Evolutionary conservation across 2,888 invertebrate species (phyloP), one percentile per base, ranked within the genome.

Genomic region (Hoplodrina ambigua): DNA sequence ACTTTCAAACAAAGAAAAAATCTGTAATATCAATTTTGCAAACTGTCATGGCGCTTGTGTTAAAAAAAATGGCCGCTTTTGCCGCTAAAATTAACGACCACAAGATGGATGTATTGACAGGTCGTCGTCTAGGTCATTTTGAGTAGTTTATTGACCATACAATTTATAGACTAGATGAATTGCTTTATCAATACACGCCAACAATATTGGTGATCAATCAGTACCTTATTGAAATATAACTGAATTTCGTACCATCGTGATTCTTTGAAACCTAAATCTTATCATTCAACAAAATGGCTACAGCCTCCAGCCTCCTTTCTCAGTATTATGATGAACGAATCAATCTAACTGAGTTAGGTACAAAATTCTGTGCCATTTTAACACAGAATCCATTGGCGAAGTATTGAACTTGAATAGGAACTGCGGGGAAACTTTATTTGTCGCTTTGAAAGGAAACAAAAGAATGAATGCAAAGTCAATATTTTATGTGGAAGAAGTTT

Each of bases 361-460:
- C 58, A 44, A 70, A 53, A 66, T 63, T 69, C 52, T 54, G 25
- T 71, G 56, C 53, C 20, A 60, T 55, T 64, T 69, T 54, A 68
- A 56, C 58, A 37, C 44, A 69, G n/a, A 65, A 37, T 17, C 44
- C 20, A 13, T 77, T 69, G 70, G 49, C 50, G 49, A 67, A 75
- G 73, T 63, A 81, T 67, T 65, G 53, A 74, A 78, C 52, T 69
- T 66, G 10, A 20, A 46, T 46, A 57, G 19, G 57, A 63, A 54
- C 15, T 10, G 19, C 15, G 15, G 3, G 3, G 10, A 37, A 55
- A 70, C 55, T 70, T 67, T 54, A 54, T 65, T 49, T 50, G 30
- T 30, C 20, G 25, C 50, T 73, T 68, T 30, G 13, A 30, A 55
- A 52, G 49, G n/a, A 61, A 71, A 69, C 54, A 80, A 73, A 66